Evolutionary conservation across 2,888 invertebrate species (phyloP).

Genomic region (Oligia fasciuncula): DNA sequence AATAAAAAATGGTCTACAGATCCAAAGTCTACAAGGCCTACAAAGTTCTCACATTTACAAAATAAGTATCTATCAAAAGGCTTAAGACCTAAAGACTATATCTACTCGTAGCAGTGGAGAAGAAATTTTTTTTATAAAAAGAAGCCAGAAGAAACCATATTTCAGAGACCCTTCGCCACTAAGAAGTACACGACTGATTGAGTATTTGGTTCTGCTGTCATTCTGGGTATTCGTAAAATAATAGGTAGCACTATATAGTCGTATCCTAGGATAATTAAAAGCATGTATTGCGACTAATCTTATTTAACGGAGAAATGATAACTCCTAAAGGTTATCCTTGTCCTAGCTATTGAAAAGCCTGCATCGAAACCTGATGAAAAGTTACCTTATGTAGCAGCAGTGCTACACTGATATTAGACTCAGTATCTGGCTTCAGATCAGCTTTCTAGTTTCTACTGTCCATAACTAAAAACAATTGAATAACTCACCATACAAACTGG

Average conservation of each 20-base stretch:
- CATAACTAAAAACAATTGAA: neutral
- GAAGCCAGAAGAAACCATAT: neutral
- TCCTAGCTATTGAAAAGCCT: neutral
- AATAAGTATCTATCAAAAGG: too few species aligned
- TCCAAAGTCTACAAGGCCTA: too few species aligned
- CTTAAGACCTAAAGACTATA: neutral
- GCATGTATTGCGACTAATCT: too few species aligned
- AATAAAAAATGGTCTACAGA: too few species aligned
- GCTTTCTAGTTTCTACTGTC: neutral
- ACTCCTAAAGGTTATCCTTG: neutral
- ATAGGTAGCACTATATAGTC: neutral
- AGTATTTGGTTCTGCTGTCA: neutral
- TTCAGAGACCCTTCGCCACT: neutral
- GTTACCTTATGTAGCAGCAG: neutral
- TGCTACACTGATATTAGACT: neutral
- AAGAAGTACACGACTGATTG: neutral
- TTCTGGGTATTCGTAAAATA: neutral
- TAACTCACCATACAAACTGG: conserved; percentile 95
- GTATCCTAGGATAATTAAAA: neutral
- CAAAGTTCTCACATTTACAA: too few species aligned
- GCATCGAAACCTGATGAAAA: neutral
- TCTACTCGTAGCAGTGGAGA: neutral
- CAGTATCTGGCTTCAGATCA: neutral
- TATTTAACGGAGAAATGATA: neutral
- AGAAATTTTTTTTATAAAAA: neutral